Evolutionary conservation across 2,113 vertebrate genomes (phyloP).

Genomic region (Gallinago media): DNA sequence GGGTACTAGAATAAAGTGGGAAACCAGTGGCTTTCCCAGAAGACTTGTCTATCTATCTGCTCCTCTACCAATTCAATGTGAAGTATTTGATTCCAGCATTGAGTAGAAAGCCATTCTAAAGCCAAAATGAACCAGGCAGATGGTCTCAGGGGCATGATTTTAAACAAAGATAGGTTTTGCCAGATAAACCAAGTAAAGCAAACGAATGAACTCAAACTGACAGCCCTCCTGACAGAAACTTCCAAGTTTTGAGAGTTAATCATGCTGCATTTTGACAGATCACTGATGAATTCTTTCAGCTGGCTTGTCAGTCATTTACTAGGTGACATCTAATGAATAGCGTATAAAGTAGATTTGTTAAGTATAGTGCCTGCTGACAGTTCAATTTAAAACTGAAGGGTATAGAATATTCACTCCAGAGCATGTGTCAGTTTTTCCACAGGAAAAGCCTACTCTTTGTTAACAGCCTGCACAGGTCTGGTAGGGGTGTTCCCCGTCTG

Average conservation of each 20-base stretch:
- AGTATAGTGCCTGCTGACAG: constrained; percentile 22
- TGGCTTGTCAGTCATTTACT: constrained; percentile 44
- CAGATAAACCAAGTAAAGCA: constrained; percentile 35
- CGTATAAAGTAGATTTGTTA: constrained; percentile 24
- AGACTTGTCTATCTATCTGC: background rate
- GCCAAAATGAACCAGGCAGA: background rate
- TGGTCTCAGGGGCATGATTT: constrained; percentile 3
- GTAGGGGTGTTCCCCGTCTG: background rate
- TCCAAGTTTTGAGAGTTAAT: constrained; percentile 22
- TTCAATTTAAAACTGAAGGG: constrained; percentile 34
- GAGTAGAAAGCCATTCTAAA: background rate
- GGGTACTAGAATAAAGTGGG: background rate
- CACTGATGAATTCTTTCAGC: constrained; percentile 14
- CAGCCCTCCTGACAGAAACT: background rate
- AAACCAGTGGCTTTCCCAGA: background rate
- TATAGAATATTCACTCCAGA: constrained; percentile 12
- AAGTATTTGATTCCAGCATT: background rate
- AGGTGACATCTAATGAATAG: constrained; percentile 14
- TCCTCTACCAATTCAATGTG: background rate
- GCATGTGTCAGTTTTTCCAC: background rate
- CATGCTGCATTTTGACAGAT: constrained; percentile 12
- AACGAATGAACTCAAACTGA: constrained; percentile 38
- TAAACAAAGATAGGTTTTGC: constrained; percentile 33
- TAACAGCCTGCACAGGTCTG: background rate
- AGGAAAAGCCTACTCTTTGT: constrained; percentile 16